phyloP scores from a whole-genome alignment of 2,888 invertebrate genomes.

The Rhamnusium bicolor region DNA sequence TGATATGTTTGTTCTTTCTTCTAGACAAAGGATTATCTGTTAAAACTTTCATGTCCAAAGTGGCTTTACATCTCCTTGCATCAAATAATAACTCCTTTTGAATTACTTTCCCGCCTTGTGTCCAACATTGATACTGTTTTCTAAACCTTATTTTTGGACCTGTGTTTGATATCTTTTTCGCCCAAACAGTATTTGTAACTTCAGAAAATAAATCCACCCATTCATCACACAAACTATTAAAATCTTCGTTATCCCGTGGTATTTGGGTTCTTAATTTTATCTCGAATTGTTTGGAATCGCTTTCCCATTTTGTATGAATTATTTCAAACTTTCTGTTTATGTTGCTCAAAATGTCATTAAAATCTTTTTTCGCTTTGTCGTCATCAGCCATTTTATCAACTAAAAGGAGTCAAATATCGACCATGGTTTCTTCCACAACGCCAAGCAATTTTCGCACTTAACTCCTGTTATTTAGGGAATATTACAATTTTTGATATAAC shows the following conservation, averaged over 20 bases:
- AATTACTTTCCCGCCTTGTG: constrained; percentile 65
- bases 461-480: background rate
- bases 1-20: constrained; percentile 67
- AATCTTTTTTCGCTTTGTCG: constrained; percentile 65
- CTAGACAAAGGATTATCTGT: constrained; percentile 67
- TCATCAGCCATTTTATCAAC: constrained; percentile 54
- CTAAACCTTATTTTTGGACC: constrained; percentile 70
- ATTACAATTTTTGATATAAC: background rate
- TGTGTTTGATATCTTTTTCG: constrained; percentile 70
- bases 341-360: constrained; percentile 64
- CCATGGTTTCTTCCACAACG: constrained; percentile 38
- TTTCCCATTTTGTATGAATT: constrained; percentile 66
- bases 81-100: constrained; percentile 69
- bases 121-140: constrained; percentile 71
- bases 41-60: constrained; percentile 69
- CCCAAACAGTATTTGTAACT: constrained; percentile 69
- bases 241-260: constrained; percentile 66
- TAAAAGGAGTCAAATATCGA: constrained; percentile 53
- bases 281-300: constrained; percentile 66
- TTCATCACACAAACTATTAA: constrained; percentile 68
- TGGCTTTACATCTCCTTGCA: constrained; percentile 67
- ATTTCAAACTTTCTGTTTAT: constrained; percentile 68
- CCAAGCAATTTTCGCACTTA: constrained; percentile 6
- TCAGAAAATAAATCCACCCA: constrained; percentile 70
- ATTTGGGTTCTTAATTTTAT: constrained; percentile 69